Conservation (phyloP, 1,140 invertebrate species). For the Telenomus remus region DNA sequence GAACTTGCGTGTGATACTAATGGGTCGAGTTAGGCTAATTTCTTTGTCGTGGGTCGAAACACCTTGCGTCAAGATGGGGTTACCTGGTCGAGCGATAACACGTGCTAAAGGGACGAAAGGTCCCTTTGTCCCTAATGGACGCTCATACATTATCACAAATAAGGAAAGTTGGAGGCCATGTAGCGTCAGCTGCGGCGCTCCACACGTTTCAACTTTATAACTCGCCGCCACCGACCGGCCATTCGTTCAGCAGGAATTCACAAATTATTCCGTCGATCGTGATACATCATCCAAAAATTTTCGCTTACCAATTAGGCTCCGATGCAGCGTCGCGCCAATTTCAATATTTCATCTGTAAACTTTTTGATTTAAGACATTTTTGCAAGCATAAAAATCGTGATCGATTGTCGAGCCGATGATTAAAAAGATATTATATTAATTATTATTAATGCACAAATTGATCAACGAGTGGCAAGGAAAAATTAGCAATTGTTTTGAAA, state of each 20-base stretch:
- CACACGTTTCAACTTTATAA: conserved; percentile 68
- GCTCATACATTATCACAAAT: conserved; percentile 71
- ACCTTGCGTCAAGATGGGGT: conserved; percentile 58
- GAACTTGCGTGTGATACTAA: conserved; percentile 33
- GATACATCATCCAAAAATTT: conserved; percentile 51
- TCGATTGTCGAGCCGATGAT: too few relatives aligned
- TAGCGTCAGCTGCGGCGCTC: conserved; percentile 64
- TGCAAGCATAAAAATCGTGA: neutral
- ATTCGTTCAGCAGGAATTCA: conserved; percentile 56
- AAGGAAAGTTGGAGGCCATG: conserved; percentile 69
- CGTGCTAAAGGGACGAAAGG: conserved; percentile 55
- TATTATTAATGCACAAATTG: too few relatives aligned
- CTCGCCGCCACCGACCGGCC: conserved; percentile 45
- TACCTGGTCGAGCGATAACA: conserved; percentile 63
- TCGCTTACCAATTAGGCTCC: conserved; percentile 37
- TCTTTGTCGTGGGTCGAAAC: conserved; percentile 62
- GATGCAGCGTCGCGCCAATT: conserved; percentile 15
- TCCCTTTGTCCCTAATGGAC: conserved; percentile 65
- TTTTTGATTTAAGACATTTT: neutral
- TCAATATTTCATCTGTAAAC: conserved; percentile 28
- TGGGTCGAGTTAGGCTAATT: conserved; percentile 60
- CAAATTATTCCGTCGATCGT: conserved; percentile 55
- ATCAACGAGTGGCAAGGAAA: too few relatives aligned
- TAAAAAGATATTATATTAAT: too few relatives aligned
- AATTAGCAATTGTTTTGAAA: too few relatives aligned